Conservation (phyloP, 1,140 invertebrate species). For the Acromyrmex echinatior region DNA sequence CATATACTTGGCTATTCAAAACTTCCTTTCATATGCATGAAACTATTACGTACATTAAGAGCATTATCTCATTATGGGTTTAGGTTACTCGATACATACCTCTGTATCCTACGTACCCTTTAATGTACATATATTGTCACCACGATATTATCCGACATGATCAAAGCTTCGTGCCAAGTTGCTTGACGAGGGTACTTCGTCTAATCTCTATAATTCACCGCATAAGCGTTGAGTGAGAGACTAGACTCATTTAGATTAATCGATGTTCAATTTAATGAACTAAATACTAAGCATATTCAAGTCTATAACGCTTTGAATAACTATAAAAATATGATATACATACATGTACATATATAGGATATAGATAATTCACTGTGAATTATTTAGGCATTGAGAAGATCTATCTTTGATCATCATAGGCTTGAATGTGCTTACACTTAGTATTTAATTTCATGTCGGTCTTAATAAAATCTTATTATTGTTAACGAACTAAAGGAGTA, state of each 20-base stretch:
- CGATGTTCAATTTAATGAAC: conserved; percentile 10
- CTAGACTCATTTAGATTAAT: conserved; percentile 32
- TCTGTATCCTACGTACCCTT: conserved; percentile 12
- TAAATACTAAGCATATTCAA: no score
- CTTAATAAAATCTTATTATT: no score
- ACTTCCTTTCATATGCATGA: conserved; percentile 4
- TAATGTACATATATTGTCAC: conserved; percentile 38
- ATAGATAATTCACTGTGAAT: no score
- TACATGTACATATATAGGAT: no score
- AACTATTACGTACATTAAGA: conserved; percentile 46
- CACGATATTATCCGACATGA: conserved; percentile 36
- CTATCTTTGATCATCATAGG: no score
- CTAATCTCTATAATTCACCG: conserved; percentile 46
- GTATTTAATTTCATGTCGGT: no score
- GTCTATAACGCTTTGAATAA: no score
- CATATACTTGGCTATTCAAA: conserved; percentile 26
- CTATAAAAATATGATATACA: no score
- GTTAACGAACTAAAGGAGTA: not conserved
- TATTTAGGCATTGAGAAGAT: no score
- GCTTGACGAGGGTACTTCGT: conserved; percentile 52
- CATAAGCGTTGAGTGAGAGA: not conserved
- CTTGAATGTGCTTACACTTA: no score
- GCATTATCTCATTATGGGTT: conserved; percentile 54
- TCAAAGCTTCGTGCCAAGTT: conserved; percentile 38
- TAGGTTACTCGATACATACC: conserved; percentile 29